Conservation (phyloP, 2,888 invertebrate species). For the Temnothorax unifasciatus region DNA sequence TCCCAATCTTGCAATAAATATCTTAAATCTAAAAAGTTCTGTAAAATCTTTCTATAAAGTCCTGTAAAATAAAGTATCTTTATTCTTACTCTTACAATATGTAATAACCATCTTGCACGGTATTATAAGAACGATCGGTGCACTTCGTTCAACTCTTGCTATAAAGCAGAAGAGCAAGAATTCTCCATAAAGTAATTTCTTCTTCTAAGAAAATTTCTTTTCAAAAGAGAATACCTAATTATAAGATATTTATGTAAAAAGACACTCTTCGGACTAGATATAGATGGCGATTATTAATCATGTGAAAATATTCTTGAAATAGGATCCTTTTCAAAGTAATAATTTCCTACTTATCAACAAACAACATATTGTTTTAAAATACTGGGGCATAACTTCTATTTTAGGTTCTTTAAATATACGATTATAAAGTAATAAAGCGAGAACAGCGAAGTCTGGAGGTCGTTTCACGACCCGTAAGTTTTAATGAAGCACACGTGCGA, state of each 20-base stretch:
- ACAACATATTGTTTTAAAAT: constrained; percentile 13
- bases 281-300: constrained; percentile 1
- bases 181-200: background rate
- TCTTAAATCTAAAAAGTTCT: background rate
- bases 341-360: constrained; percentile 8
- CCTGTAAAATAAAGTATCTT: constrained; percentile 11
- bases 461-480: constrained; percentile 47
- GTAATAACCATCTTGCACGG: background rate
- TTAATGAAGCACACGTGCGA: constrained; percentile 54
- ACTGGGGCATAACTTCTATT: constrained; percentile 6
- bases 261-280: background rate
- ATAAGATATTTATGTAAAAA: background rate
- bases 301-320: background rate
- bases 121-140: background rate
- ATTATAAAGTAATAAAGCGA: constrained; percentile 36
- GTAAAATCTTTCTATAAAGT: background rate
- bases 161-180: background rate
- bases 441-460: constrained; percentile 44
- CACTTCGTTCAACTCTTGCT: background rate
- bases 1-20: constrained; percentile 19
- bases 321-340: background rate
- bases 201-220: background rate
- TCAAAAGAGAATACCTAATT: background rate
- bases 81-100: constrained; percentile 8
- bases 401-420: constrained; percentile 16